Base-by-base conservation (phyloP, 2,113 vertebrate species). In the Dipodomys stephensi region DNA sequence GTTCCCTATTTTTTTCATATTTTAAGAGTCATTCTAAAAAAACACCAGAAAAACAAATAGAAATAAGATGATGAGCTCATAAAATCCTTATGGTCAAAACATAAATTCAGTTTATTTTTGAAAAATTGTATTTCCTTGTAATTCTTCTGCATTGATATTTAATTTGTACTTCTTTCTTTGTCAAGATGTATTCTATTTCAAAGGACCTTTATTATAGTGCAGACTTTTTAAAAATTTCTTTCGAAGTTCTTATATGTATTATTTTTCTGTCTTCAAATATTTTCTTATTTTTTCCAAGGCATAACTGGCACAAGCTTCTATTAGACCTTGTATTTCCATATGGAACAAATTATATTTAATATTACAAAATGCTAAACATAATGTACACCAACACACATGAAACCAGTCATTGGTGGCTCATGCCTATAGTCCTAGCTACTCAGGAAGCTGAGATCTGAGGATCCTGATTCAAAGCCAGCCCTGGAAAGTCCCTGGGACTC, bases 151-250 rank as follows among this genome's bases (percentile, higher is more conserved):
- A 53, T 27, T 74, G 44, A 18, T 60, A 39, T 28, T 62, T 82
- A 83, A 73, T 91, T 94, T 95, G 65, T 2, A 32, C 11, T 91
- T 32, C n/a, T 92, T 57, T 18, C 16, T 67, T 77, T 94, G 39
- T 3, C 6, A n/a, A 96, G 57, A 89, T 25, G 23, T 74, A 6
- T 76, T 35, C 82, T 89, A 83, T 62, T 93, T 95, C 83, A 81
- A 72, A 86, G 82, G 3, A 11, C 74, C 46, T 77, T 95, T 87
- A 53, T 87, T 96, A n/a, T n/a, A n/a, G n/a, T n/a, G n/a, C n/a
- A n/a, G n/a, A n/a, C n/a, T n/a, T n/a, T n/a, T n/a, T n/a, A n/a
- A n/a, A n/a, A n/a, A n/a, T n/a, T n/a, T n/a, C n/a, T n/a, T n/a
- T 69, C 13, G 19, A 84, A 9, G 12, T 30, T 68, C 2, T 44